A percentile compares a stretch with the other conserved stretches of the same genome.
Conservation (phyloP, 1,140 invertebrate species). For the Macrotrachela quadricornifera region DNA sequence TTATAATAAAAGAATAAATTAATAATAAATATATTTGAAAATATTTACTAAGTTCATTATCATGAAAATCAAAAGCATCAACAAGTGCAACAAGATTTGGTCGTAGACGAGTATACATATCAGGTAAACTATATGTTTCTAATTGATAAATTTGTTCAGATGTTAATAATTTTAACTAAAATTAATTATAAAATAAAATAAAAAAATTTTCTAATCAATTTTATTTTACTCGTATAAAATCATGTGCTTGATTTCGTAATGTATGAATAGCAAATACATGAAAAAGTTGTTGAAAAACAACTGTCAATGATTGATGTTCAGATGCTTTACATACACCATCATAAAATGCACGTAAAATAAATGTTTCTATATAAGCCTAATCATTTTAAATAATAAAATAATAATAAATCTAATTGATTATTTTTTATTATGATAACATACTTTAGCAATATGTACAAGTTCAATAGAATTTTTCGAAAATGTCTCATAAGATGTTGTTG, state of each 20-base stretch:
- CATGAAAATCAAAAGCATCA: constrained; percentile 66
- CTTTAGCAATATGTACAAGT: constrained; percentile 1
- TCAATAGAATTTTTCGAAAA: constrained; percentile 1
- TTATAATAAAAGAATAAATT: not conserved
- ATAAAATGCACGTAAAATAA: not conserved
- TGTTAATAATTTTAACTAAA: too few relatives aligned
- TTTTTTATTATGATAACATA: not conserved
- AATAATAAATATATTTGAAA: not conserved
- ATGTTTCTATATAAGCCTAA: constrained; percentile 1
- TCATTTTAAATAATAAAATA: not conserved
- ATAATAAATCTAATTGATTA: not conserved
- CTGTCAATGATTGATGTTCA: too few relatives aligned
- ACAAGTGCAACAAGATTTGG: constrained; percentile 68
- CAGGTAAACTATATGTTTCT: constrained; percentile 36
- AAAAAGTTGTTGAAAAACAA: too few relatives aligned
- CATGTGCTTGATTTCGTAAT: too few relatives aligned
- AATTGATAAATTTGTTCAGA: too few relatives aligned
- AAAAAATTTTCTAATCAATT: not conserved
- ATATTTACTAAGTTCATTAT: constrained; percentile 42
- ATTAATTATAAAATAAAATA: too few relatives aligned
- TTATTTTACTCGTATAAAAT: too few relatives aligned
- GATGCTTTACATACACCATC: too few relatives aligned
- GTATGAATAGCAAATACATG: too few relatives aligned
- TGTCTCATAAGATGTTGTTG: not conserved
- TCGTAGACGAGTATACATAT: constrained; percentile 45